phyloP scores from a whole-genome alignment of 2,113 vertebrate genomes.

The Reinhardtius hippoglossoides region DNA sequence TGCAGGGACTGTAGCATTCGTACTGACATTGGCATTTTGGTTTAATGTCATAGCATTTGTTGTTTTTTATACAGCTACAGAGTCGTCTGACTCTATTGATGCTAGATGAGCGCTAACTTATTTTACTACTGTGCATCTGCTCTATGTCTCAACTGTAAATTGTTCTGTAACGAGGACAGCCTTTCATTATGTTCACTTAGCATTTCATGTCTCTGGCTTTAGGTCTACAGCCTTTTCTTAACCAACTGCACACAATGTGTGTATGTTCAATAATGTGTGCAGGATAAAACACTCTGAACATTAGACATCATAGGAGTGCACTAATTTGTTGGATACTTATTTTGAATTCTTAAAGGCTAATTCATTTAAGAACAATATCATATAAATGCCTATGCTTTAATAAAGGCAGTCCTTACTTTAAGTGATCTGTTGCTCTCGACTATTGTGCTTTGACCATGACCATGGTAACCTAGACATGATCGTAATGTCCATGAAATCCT shows the following conservation, averaged over 20 bases:
- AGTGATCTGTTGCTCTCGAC: no score
- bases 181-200: conserved; percentile 40
- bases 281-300: conserved; percentile 3
- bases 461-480: not conserved
- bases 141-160: conserved; percentile 51
- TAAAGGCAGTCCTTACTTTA: not conserved
- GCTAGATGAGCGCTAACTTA: conserved; percentile 29
- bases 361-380: not conserved
- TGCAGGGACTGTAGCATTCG: conserved; percentile 35
- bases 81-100: conserved; percentile 34
- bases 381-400: not conserved
- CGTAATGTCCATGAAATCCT: not conserved
- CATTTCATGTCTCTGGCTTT: conserved; percentile 41
- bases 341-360: conserved; percentile 4
- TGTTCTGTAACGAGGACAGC: conserved; percentile 46
- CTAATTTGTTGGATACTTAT: not conserved
- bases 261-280: not conserved
- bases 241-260: not conserved
- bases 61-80: conserved; percentile 27
- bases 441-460: conserved; percentile 2
- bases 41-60: conserved; percentile 41
- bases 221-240: conserved; percentile 21
- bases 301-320: not conserved
- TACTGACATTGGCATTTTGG: conserved; percentile 13
- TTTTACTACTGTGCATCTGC: conserved; percentile 51